These are phyloP conservation scores for Patella caerulea DNA, from an alignment of 2,888 invertebrate genomes.

Conservation along the genomic window DNA sequence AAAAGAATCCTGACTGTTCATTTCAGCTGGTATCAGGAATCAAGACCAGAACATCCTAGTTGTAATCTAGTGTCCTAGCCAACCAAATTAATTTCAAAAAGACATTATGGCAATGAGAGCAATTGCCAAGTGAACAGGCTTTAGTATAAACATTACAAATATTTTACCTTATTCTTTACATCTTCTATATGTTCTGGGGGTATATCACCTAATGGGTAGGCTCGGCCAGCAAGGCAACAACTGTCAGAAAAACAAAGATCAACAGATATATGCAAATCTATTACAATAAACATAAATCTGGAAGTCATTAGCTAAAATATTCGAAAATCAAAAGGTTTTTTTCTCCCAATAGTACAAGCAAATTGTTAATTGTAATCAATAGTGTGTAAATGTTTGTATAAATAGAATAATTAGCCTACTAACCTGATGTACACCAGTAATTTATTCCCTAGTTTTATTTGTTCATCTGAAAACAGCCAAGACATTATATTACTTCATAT, in stretches of 20 bases:
- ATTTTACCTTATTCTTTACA: constrained; percentile 81
- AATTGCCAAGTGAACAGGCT: not conserved
- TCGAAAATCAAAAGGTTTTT: too few relatives aligned
- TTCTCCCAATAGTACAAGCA: too few relatives aligned
- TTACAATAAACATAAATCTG: too few relatives aligned
- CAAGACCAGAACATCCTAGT: too few relatives aligned
- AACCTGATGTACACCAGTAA: constrained; percentile 85
- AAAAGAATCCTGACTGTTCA: too few relatives aligned
- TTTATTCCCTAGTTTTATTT: constrained; percentile 83
- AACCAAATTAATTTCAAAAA: not conserved
- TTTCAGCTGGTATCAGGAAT: too few relatives aligned
- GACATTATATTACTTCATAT: too few relatives aligned
- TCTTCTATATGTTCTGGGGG: constrained; percentile 77
- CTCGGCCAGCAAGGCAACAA: constrained; percentile 88
- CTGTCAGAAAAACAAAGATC: constrained; percentile 39
- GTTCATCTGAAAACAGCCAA: constrained; percentile 61
- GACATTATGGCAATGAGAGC: not conserved
- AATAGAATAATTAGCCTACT: constrained; percentile 11
- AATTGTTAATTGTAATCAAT: too few relatives aligned
- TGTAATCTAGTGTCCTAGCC: not conserved
- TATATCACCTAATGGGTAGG: constrained; percentile 84
- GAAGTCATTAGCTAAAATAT: too few relatives aligned
- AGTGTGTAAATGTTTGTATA: too few relatives aligned
- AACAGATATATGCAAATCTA: too few relatives aligned
- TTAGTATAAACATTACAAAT: too few relatives aligned